Base-by-base conservation (phyloP, 2,797 vertebrate species). In the Pempheris klunzingeri region DNA sequence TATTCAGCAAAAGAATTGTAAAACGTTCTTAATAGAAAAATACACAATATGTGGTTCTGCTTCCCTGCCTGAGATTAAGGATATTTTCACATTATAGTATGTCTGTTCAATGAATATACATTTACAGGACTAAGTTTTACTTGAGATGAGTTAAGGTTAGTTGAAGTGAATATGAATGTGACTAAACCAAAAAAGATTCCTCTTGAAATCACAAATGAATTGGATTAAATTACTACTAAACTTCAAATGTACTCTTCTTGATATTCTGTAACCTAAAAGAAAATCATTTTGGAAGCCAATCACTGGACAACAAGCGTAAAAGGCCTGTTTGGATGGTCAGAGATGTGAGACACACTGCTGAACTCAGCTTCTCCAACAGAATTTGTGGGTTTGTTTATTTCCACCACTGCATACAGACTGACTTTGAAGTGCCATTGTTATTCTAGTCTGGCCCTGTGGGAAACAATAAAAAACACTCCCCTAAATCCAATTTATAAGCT, bases 401-500 rank as follows among this genome's bases (percentile, higher is more conserved):
- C 86, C 64, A 81, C 70, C 77, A 74, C 84, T 87, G 85, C 88
- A 87, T 91, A 73, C 85, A 90, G 83, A 90, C 88, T 85, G 85
- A 91, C 92, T 91, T 89, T 91, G 88, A 93, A 90, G 92, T 89
- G 86, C 76, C 83, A 91, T 94, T 94, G 93, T 92, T 94, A 94
- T 94, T 94, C 89, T 88, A 82, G 87, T 85, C 84, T 64, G 75
- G 79, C 85, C 79, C 88, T 76, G 80, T 85, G 87, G 89, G 85
- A 92, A 92, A 92, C 91, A 92, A 94, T 89, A 93, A 92, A 91
- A 93, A 92, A 90, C 77, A 86, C 73, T 90, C 78, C 68, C 85
- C 87, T 91, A 90, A 92, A 94, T 93, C 88, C 90, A 94, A 94
- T 95, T 93, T 94, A 93, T 90, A 93, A 92, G 86, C 87, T 93